phyloP scores from a whole-genome alignment of 2,113 vertebrate species.

The Calypte anna region DNA sequence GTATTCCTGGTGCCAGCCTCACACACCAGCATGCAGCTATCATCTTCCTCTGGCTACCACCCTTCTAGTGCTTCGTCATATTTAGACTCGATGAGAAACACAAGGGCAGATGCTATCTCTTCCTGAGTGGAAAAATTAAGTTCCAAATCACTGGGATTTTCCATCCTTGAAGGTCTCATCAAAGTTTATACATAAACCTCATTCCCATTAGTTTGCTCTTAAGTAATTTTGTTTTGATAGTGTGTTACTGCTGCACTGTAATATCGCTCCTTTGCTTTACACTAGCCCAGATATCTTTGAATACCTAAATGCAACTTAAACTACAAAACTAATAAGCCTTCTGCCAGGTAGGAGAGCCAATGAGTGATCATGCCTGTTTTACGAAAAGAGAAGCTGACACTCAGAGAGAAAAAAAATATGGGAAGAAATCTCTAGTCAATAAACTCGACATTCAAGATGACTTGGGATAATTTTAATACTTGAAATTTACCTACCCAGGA shows the following conservation, averaged over 20 bases:
- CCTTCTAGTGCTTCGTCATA: neutral
- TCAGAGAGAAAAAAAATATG: neutral
- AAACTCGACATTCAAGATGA: neutral
- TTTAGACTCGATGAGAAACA: neutral
- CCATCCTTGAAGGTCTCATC: neutral
- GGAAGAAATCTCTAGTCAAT: neutral
- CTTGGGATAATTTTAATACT: neutral
- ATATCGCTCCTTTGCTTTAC: neutral
- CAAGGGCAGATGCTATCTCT: neutral
- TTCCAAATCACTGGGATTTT: neutral
- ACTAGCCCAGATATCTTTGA: neutral
- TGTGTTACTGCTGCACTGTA: neutral
- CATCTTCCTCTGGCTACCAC: neutral
- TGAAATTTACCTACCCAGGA: neutral
- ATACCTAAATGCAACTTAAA: neutral
- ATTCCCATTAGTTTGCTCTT: neutral
- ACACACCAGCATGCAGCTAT: neutral
- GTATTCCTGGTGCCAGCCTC: neutral
- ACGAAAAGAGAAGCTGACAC: neutral
- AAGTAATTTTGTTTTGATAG: neutral
- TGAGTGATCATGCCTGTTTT: neutral
- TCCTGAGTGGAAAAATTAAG: neutral
- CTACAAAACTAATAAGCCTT: neutral
- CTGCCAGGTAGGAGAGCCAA: neutral
- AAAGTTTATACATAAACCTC: neutral